Percentiles rank a stretch among this genome's conserved stretches.
Evolutionary conservation across 2,888 invertebrate species (phyloP).

Genomic region (Calliphora vomitoria): DNA sequence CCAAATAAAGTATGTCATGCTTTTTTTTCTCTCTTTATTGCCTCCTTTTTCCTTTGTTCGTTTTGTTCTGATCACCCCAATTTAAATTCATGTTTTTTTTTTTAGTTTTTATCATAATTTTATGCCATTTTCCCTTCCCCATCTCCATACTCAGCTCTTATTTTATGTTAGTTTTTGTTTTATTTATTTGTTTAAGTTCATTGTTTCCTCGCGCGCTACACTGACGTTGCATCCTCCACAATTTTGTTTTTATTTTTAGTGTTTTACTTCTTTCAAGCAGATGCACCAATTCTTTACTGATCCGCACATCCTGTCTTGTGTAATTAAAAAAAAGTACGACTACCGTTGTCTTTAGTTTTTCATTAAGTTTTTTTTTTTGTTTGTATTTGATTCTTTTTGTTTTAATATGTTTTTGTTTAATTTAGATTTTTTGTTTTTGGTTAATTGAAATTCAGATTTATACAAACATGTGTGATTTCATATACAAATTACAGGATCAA

Average conservation of each 20-base stretch:
- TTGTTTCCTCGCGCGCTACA: constrained; percentile 37
- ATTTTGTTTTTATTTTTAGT: constrained; percentile 53
- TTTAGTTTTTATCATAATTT: constrained; percentile 21
- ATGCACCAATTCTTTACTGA: constrained; percentile 75
- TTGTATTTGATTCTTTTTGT: constrained; percentile 16
- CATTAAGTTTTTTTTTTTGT: constrained; percentile 36
- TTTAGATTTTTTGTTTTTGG: constrained; percentile 22
- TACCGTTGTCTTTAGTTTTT: constrained; percentile 46
- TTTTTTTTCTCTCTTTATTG: not conserved
- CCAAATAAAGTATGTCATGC: constrained; percentile 57
- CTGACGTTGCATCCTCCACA: constrained; percentile 45
- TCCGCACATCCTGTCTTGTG: constrained; percentile 73
- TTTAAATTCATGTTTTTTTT: constrained; percentile 27
- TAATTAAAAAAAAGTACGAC: constrained; percentile 59
- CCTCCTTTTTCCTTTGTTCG: not conserved
- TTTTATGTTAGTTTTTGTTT: constrained; percentile 24
- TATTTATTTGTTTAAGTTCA: constrained; percentile 51
- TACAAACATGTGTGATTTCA: constrained; percentile 47
- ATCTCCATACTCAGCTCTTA: not conserved
- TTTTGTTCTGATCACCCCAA: constrained; percentile 25
- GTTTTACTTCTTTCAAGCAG: constrained; percentile 65
- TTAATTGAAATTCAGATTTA: constrained; percentile 33
- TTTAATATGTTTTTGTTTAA: constrained; percentile 24
- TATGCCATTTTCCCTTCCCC: not conserved
- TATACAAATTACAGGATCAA: not conserved